phyloP scores from a whole-genome alignment of 2,888 invertebrate species.

The Tipula helvola region DNA sequence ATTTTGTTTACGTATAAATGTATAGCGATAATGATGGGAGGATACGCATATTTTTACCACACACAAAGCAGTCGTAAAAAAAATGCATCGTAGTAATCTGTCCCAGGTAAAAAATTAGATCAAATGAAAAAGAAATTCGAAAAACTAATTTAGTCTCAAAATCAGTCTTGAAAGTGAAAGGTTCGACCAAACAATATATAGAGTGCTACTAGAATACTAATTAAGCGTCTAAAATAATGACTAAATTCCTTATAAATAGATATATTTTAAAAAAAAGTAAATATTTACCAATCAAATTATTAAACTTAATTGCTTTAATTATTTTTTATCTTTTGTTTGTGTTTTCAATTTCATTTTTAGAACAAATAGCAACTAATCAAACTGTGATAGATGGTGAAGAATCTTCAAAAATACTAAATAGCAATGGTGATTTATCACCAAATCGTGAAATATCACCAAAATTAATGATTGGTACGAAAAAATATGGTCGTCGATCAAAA shows the following conservation, averaged over 20 bases:
- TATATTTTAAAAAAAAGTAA: neutral
- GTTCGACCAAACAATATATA: neutral
- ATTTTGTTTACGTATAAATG: neutral
- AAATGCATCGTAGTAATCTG: neutral
- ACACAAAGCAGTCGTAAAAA: neutral
- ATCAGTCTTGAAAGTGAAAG: neutral
- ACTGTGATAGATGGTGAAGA: neutral
- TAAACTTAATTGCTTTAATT: neutral
- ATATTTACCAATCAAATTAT: neutral
- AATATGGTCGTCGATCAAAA: conserved; percentile 60
- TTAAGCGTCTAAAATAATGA: neutral
- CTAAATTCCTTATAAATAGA: neutral
- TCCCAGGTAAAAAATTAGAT: neutral
- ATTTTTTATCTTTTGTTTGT: neutral
- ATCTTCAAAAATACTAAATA: neutral
- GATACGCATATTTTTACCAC: neutral
- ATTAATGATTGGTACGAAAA: conserved; percentile 58
- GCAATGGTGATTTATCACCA: conserved; percentile 33
- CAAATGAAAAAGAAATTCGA: neutral
- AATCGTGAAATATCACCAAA: conserved; percentile 62
- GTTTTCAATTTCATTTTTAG: neutral
- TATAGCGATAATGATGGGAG: neutral
- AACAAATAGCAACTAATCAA: neutral
- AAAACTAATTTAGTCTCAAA: neutral
- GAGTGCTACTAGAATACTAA: neutral